Conservation (phyloP, 2,888 invertebrate genomes). For the Leptopilina myrica region DNA sequence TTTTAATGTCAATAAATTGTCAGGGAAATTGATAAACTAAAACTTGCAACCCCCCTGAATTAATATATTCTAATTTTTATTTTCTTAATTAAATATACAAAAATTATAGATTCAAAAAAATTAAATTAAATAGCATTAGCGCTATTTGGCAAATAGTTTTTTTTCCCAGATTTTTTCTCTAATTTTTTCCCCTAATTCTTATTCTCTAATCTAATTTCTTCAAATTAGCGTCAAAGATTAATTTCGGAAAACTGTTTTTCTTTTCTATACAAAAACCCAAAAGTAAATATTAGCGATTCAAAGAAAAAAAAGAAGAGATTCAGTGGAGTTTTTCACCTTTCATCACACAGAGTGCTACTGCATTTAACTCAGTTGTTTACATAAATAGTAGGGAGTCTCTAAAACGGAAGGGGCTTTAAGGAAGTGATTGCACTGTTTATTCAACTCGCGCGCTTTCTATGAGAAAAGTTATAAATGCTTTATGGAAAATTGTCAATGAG, state of each 20-base stretch:
- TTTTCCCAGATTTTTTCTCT: too few relatives aligned
- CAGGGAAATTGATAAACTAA: too few relatives aligned
- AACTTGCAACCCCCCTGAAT: too few relatives aligned
- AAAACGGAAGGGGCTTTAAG: conserved; percentile 56
- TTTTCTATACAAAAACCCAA: conserved; percentile 4
- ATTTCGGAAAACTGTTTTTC: background rate
- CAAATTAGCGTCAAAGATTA: conserved; percentile 7
- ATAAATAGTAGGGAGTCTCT: conserved; percentile 45
- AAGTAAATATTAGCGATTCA: conserved; percentile 49
- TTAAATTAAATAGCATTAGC: too few relatives aligned
- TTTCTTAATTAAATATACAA: too few relatives aligned
- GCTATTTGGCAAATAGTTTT: too few relatives aligned
- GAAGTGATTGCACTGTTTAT: conserved; percentile 54
- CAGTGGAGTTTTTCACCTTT: conserved; percentile 52
- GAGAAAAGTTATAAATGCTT: conserved; percentile 46
- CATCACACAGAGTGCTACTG: conserved; percentile 46
- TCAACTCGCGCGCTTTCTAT: conserved; percentile 46
- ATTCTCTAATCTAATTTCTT: too few relatives aligned
- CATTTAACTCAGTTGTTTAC: conserved; percentile 46
- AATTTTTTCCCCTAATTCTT: too few relatives aligned
- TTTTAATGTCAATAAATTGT: too few relatives aligned
- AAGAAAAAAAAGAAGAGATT: conserved; percentile 48
- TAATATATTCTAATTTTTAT: too few relatives aligned
- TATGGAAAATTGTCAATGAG: background rate
- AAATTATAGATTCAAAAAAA: too few relatives aligned